Evolutionary conservation across 2,113 vertebrate species (phyloP).

Genomic region (Colossoma macropomum): DNA sequence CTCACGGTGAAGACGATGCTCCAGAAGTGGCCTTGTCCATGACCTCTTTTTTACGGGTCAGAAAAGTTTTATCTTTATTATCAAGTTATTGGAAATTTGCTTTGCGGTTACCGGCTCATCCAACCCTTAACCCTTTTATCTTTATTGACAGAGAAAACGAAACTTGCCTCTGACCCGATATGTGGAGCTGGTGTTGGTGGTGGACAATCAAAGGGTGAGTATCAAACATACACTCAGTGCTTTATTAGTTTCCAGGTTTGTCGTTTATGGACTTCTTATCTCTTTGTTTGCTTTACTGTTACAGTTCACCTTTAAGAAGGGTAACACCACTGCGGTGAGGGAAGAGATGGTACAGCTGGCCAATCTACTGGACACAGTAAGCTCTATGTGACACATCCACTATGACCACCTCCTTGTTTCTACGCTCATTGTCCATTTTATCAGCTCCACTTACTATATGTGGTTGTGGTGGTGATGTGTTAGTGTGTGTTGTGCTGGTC

Average conservation of each 20-base stretch:
- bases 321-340: conserved; percentile 70
- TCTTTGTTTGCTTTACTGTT: conserved; percentile 51
- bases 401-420: no score
- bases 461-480: no score
- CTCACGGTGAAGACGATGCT: conserved; percentile 2
- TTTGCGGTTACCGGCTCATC: neutral
- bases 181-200: conserved; percentile 85
- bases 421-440: no score
- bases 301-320: conserved; percentile 75
- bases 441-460: no score
- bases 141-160: conserved; percentile 78
- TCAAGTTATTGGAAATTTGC: neutral
- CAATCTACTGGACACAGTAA: conserved; percentile 86
- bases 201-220: conserved; percentile 84
- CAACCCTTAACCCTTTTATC: neutral
- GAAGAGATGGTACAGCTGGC: conserved; percentile 81
- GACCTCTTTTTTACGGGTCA: conserved; percentile 71
- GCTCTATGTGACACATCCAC: no score
- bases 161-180: conserved; percentile 81
- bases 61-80: neutral
- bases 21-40: conserved; percentile 59
- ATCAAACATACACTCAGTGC: neutral
- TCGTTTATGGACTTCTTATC: neutral
- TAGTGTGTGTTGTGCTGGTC: no score
- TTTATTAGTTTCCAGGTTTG: neutral